Percentiles rank a stretch among this genome's conserved stretches.
These are phyloP conservation scores for Tadarida brasiliensis DNA, from an alignment of 2,797 vertebrate species.

Conservation along the genomic window DNA sequence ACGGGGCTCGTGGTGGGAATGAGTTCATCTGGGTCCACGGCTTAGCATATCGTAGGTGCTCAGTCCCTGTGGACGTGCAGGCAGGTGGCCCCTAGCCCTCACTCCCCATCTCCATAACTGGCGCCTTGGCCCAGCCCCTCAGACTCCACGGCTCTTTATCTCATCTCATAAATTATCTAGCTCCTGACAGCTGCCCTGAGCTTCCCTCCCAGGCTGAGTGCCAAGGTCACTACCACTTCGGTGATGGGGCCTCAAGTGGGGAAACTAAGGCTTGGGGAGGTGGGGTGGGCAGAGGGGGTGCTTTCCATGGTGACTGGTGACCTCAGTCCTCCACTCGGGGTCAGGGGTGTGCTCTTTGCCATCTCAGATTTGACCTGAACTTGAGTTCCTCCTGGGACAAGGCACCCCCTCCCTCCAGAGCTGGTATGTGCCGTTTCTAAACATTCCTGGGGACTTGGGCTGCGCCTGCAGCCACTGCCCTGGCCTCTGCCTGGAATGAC, in stretches of 20 bases:
- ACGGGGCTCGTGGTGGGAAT: neutral
- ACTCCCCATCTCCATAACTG: neutral
- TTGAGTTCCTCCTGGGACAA: neutral
- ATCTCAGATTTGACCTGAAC: neutral
- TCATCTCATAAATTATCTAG: conserved; percentile 49
- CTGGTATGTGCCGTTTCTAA: neutral
- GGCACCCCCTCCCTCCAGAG: neutral
- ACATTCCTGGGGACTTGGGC: neutral
- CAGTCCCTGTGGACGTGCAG: neutral
- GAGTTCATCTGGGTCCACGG: neutral
- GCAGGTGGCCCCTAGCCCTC: neutral
- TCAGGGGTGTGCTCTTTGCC: neutral
- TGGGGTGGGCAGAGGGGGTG: accelerated
- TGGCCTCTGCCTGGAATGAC: neutral
- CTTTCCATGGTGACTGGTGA: accelerated
- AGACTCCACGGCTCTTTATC: neutral
- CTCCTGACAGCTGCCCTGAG: neutral
- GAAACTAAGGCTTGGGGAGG: neutral
- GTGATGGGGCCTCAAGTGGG: neutral
- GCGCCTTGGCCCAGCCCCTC: neutral
- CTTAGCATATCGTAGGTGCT: neutral
- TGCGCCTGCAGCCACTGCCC: neutral
- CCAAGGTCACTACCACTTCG: neutral
- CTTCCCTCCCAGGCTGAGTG: neutral
- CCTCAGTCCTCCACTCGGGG: accelerated